Evolutionary conservation across 2,888 invertebrate genomes (phyloP), one percentile per base, ranked within the genome.

Genomic region (Ennomos fuscantarius): DNA sequence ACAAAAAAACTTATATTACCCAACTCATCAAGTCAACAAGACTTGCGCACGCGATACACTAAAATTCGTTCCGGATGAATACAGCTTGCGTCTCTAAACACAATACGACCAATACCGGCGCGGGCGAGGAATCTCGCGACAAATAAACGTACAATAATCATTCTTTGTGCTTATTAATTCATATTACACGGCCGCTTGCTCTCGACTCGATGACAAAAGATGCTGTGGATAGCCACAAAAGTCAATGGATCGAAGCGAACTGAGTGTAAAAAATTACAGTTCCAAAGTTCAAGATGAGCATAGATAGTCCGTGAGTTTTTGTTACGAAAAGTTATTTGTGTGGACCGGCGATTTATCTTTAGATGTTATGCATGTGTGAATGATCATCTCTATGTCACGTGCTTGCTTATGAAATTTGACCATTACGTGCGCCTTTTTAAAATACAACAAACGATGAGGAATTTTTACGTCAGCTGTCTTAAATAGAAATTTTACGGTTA

Each of bases 81-180:
- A 74, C 70, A 66, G 72, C 71, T 69, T 66, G 73, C 72, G 63
- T 70, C 74, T 73, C 70, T 36, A 66, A 66, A 74, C 68, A 82
- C 79, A 84, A 86, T 78, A 79, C 79, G 81, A 83, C 73, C 68
- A 72, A 78, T 73, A 73, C 74, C 66, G 39, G 68, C 68, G 55
- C 74, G 65, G 39, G 68, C 68, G 55, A 73, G 72, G 79, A 79
- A 80, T 84, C 68, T 80, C 69, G 67, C 66, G 65, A 81, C 87
- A 88, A 89, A 87, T 89, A 89, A 87, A 86, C 79, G 86, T 79
- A 84, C 84, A 80, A 87, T 86, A 87, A 88, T 82, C 82, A 81
- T 84, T 82, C 85, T 87, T 89, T 90, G 89, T 89, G 84, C 84
- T 92, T 92, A 92, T 92, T 91, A 92, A 90, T 91, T 91, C 92